Conservation (phyloP, 1,140 invertebrate species). For the Drosophila seguyi region DNA sequence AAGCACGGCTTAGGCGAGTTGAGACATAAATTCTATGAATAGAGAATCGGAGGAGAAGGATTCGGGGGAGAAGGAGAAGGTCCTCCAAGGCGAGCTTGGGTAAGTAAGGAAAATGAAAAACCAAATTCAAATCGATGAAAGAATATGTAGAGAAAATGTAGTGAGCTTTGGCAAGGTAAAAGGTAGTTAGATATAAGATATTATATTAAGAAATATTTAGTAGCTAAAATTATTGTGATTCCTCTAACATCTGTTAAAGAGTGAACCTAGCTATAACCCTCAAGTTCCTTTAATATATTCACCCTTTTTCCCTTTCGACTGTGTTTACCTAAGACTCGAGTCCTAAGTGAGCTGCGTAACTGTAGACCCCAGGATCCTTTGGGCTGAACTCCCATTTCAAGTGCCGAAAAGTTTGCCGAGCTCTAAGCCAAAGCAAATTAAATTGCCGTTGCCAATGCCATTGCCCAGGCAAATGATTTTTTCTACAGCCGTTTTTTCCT, state of each 20-base stretch:
- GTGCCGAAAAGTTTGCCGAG: conserved; percentile 47
- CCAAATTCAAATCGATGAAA: not conserved
- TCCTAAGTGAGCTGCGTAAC: conserved; percentile 20
- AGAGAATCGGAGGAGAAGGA: not conserved
- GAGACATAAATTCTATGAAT: conserved; percentile 56
- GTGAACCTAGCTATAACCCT: not conserved
- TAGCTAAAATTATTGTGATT: no score
- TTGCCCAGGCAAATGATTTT: conserved; percentile 39
- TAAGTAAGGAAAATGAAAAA: no score
- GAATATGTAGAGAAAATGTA: not conserved
- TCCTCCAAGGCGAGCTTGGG: not conserved
- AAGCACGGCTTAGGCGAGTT: conserved; percentile 52
- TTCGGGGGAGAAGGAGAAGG: not conserved
- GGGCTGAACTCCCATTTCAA: conserved; percentile 45
- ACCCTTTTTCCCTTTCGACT: not conserved
- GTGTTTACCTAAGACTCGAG: conserved; percentile 18
- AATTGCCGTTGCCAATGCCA: conserved; percentile 64
- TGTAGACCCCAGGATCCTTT: conserved; percentile 22
- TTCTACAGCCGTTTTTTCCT: not conserved
- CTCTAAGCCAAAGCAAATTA: conserved; percentile 61
- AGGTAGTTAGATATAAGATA: no score
- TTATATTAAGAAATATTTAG: not conserved
- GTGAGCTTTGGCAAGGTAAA: no score
- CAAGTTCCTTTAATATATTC: not conserved
- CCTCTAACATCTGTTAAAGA: not conserved